A percentile compares a stretch with the other conserved stretches of the same genome.
These are phyloP conservation scores for Pseudorhiza aurosa DNA, from an alignment of 30 jellyfish, hydroid and myxozoan genomes.

Conservation along the genomic window DNA sequence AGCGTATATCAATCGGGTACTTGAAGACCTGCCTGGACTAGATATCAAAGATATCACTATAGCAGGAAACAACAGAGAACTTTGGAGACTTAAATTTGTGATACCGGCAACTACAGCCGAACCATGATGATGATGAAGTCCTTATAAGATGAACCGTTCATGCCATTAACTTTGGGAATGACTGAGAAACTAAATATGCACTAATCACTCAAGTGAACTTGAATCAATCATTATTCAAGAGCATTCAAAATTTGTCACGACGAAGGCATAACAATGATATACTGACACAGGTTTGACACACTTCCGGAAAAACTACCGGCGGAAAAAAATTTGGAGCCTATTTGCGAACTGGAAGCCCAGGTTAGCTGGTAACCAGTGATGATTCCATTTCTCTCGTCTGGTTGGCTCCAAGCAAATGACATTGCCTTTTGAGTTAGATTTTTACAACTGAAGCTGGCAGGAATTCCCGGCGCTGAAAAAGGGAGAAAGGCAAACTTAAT, in stretches of 20 bases:
- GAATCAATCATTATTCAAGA: neutral
- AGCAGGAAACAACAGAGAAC: too few relatives aligned
- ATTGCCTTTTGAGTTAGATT: neutral
- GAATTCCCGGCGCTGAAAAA: constrained; percentile 32
- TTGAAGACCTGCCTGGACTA: too few relatives aligned
- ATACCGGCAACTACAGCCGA: too few relatives aligned
- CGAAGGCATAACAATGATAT: too few relatives aligned
- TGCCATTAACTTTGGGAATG: too few relatives aligned
- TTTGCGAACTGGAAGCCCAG: neutral
- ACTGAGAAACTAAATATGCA: neutral
- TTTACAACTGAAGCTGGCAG: neutral
- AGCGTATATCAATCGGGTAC: too few relatives aligned
- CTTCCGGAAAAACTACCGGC: neutral
- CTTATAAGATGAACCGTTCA: too few relatives aligned
- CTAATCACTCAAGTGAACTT: neutral
- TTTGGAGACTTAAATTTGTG: too few relatives aligned
- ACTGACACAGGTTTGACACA: neutral
- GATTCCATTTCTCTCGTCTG: constrained; percentile 31
- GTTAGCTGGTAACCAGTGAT: constrained; percentile 11
- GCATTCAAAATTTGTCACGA: neutral
- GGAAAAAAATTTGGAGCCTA: neutral
- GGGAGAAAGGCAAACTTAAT: too few relatives aligned
- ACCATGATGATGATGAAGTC: too few relatives aligned
- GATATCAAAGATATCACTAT: too few relatives aligned
- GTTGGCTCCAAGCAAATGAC: constrained; percentile 8